Evolutionary conservation across 2,888 invertebrate species (phyloP).

Genomic region (Hetaerina titia): DNA sequence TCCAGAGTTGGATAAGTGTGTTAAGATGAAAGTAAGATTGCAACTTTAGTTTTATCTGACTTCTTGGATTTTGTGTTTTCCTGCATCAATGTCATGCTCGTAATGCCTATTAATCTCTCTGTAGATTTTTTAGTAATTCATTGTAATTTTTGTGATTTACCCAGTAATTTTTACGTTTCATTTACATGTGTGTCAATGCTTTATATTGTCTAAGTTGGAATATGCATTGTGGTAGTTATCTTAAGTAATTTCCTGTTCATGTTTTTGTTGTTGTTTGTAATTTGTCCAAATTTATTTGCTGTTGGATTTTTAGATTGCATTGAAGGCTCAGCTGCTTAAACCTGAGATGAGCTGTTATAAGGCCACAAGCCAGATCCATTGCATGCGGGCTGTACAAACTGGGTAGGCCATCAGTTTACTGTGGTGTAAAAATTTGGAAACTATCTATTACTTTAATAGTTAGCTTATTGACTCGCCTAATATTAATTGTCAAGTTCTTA

Average conservation of each 20-base stretch:
- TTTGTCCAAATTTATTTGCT: slow-evolving; percentile 67
- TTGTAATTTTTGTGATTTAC: not conserved
- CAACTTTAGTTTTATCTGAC: slow-evolving; percentile 8
- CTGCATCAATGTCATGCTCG: not conserved
- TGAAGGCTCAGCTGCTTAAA: slow-evolving; percentile 91
- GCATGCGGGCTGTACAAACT: slow-evolving; percentile 85
- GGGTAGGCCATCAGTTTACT: slow-evolving; percentile 75
- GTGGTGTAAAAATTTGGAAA: not conserved
- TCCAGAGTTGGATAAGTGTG: slow-evolving; percentile 93
- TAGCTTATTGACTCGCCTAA: too few species aligned
- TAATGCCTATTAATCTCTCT: not conserved
- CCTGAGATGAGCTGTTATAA: slow-evolving; percentile 90
- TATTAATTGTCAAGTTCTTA: too few species aligned
- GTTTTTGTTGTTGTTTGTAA: not conserved
- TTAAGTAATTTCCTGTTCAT: not conserved
- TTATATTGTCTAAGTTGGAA: not conserved
- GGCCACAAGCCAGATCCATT: slow-evolving; percentile 90
- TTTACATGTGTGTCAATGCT: not conserved
- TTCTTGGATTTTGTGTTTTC: slow-evolving; percentile 10
- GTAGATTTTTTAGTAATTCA: not conserved
- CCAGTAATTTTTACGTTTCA: not conserved
- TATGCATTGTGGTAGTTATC: not conserved
- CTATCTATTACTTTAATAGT: too few species aligned
- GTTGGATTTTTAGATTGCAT: slow-evolving; percentile 83
- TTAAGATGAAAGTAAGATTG: slow-evolving; percentile 89